phyloP scores from a whole-genome alignment of 2,113 vertebrate genomes.

The Pavo muticus region DNA sequence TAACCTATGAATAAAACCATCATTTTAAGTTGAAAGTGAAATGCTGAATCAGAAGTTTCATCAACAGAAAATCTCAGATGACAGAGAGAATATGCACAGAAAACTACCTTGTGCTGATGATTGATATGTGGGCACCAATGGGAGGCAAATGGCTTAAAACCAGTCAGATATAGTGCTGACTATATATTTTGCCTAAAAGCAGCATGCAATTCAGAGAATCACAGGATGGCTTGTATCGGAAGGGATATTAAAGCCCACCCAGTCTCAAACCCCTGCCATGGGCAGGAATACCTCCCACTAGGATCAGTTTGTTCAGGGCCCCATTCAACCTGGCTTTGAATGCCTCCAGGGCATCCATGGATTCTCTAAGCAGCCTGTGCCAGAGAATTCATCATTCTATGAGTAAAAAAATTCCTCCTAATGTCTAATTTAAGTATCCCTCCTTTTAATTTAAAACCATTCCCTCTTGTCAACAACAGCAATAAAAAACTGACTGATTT shows the following conservation, averaged over 20 bases:
- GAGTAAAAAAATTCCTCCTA: too few relatives aligned
- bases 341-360: too few relatives aligned
- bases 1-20: background rate
- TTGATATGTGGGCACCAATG: rapidly evolving
- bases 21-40: background rate
- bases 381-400: too few relatives aligned
- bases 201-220: background rate
- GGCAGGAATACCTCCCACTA: too few relatives aligned
- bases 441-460: too few relatives aligned
- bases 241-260: too few relatives aligned
- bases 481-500: background rate
- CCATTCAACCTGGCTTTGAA: too few relatives aligned
- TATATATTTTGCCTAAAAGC: background rate
- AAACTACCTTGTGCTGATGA: background rate
- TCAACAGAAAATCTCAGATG: background rate
- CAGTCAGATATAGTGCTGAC: background rate
- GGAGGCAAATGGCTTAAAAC: background rate
- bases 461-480: background rate
- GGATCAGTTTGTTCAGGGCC: too few relatives aligned
- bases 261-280: too few relatives aligned
- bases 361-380: too few relatives aligned
- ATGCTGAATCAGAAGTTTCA: background rate
- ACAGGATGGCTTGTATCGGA: too few relatives aligned
- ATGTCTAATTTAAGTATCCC: too few relatives aligned
- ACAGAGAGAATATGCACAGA: background rate